phyloP scores from a whole-genome alignment of 2,888 invertebrate genomes.

The Drosophila anomelani region DNA sequence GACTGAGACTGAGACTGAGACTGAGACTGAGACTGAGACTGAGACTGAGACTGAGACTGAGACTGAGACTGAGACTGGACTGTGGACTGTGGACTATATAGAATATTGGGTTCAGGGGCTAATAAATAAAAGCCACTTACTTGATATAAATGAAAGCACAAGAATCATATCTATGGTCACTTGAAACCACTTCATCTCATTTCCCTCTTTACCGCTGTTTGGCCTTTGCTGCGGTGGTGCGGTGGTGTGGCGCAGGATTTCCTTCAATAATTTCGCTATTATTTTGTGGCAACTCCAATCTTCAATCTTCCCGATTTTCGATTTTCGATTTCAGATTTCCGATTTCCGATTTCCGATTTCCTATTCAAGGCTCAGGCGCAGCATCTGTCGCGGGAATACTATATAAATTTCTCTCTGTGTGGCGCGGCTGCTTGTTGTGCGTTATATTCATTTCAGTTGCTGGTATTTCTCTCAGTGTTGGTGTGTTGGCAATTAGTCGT shows the following conservation, averaged over 20 bases:
- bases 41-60: background rate
- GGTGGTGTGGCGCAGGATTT: constrained; percentile 25
- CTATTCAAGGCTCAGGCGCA: constrained; percentile 46
- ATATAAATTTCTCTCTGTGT: constrained; percentile 20
- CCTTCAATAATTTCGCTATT: constrained; percentile 17
- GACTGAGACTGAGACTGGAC: background rate
- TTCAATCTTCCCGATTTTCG: background rate
- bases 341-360: background rate
- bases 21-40: background rate
- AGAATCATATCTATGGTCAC: constrained; percentile 85
- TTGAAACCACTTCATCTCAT: constrained; percentile 86
- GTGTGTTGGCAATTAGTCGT: constrained; percentile 48
- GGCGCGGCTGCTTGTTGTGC: constrained; percentile 35
- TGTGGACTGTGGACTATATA: too few species aligned
- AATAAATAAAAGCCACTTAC: constrained; percentile 80
- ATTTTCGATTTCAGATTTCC: background rate
- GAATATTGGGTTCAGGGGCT: constrained; percentile 36
- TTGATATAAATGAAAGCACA: constrained; percentile 85
- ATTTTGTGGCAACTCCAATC: constrained; percentile 8
- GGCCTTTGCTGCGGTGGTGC: constrained; percentile 53
- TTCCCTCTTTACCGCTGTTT: constrained; percentile 83
- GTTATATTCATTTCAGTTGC: constrained; percentile 49
- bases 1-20: background rate
- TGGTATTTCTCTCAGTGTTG: constrained; percentile 19
- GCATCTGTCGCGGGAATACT: constrained; percentile 20